These are phyloP conservation scores for Arbacia lixula DNA, from an alignment of 53 echinoderm and acorn worm genomes.

Conservation along the genomic window DNA sequence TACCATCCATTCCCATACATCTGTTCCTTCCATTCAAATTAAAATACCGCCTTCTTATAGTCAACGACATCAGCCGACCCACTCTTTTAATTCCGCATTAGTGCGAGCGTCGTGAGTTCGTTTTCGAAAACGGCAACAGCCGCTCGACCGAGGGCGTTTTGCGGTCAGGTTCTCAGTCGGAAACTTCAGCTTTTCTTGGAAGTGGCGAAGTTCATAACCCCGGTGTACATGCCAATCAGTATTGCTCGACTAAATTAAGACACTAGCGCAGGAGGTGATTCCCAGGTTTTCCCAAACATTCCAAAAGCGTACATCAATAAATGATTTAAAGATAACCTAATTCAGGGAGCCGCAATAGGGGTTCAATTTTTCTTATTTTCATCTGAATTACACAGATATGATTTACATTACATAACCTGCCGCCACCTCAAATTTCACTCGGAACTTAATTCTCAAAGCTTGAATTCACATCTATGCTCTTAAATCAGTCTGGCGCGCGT, in stretches of 20 bases:
- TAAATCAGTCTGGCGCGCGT: too few species aligned
- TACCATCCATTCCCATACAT: conserved; percentile 10
- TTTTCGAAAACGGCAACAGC: conserved; percentile 23
- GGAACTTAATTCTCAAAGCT: too few species aligned
- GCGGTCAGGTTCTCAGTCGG: conserved; percentile 32
- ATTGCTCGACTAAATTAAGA: too few species aligned
- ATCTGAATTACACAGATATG: too few species aligned
- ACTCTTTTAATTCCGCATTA: conserved; percentile 9
- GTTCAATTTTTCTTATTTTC: too few species aligned
- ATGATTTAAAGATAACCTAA: too few species aligned
- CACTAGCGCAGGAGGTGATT: not conserved
- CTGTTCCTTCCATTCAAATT: conserved; percentile 23
- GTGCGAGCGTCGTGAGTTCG: not conserved
- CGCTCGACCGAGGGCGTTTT: conserved; percentile 11
- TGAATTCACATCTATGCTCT: too few species aligned
- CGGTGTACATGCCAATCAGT: conserved; percentile 28
- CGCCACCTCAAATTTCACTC: too few species aligned
- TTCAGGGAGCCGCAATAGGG: too few species aligned
- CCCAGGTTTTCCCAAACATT: too few species aligned
- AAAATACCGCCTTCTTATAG: conserved; percentile 22
- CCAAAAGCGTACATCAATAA: too few species aligned
- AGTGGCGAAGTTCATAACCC: conserved; percentile 9
- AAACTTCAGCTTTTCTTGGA: conserved; percentile 26
- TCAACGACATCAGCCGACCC: conserved; percentile 3
- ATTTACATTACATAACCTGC: too few species aligned